Conservation (phyloP, 2,113 vertebrate genomes). For the Copsychus sechellarum region DNA sequence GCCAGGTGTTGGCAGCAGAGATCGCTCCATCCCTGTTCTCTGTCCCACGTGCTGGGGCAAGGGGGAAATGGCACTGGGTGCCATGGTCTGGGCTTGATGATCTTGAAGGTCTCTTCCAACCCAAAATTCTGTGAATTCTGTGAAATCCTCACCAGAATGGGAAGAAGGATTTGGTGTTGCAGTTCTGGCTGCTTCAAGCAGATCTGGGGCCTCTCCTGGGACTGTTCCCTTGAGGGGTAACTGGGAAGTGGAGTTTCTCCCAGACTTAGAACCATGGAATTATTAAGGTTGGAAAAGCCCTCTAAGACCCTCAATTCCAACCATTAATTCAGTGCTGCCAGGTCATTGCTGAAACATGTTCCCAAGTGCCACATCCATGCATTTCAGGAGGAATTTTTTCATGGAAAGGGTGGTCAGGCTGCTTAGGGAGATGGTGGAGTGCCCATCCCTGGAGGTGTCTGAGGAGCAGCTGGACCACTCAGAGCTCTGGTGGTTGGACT, state of each 20-base stretch:
- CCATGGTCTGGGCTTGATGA: too few relatives aligned
- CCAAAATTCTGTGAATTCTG: too few relatives aligned
- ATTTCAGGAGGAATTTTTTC: background rate
- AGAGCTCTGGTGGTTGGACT: background rate
- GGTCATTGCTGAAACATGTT: fast-evolving
- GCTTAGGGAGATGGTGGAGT: background rate
- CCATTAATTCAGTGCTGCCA: background rate
- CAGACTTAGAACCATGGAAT: background rate
- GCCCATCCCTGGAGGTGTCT: background rate
- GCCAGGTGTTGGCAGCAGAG: background rate
- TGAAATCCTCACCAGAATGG: background rate
- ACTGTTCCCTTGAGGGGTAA: background rate
- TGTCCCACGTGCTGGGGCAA: fast-evolving
- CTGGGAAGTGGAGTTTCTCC: background rate
- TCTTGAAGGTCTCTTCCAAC: too few relatives aligned
- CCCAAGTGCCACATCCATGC: background rate
- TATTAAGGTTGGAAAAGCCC: background rate
- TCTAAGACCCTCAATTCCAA: background rate
- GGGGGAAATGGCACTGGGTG: background rate
- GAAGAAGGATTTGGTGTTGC: background rate
- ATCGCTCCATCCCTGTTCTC: fast-evolving
- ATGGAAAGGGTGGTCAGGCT: background rate
- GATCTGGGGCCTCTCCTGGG: background rate
- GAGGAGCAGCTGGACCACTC: fast-evolving
- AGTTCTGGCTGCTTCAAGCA: background rate